phyloP scores from a whole-genome alignment of 2,888 invertebrate species.

The Metellina segmentata region DNA sequence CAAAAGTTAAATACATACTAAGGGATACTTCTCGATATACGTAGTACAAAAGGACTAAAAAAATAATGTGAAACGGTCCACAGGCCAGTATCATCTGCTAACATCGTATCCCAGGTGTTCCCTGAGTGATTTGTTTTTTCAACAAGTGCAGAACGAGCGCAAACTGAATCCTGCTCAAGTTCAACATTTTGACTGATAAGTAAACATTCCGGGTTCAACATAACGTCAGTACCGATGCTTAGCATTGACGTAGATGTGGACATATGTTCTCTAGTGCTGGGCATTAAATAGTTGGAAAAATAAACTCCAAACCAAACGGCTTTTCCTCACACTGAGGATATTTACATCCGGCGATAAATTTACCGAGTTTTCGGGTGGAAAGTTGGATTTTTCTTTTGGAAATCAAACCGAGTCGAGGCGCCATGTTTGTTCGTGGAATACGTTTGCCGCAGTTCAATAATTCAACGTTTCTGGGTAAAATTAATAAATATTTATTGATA shows the following conservation, averaged over 20 bases:
- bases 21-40: too few relatives aligned
- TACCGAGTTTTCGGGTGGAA: background rate
- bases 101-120: too few relatives aligned
- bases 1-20: too few relatives aligned
- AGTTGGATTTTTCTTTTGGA: background rate
- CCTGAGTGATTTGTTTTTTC: too few relatives aligned
- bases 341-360: slow-evolving; percentile 19
- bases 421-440: slow-evolving; percentile 6
- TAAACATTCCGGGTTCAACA: background rate
- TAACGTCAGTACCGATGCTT: slow-evolving; percentile 14
- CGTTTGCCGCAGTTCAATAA: background rate
- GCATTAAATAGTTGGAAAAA: slow-evolving; percentile 35
- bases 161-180: background rate
- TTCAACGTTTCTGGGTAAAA: too few relatives aligned
- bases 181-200: background rate
- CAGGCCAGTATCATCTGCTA: too few relatives aligned
- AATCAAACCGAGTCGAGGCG: background rate
- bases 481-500: too few relatives aligned
- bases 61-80: too few relatives aligned
- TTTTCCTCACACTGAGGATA: slow-evolving; percentile 1
- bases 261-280: slow-evolving; percentile 13
- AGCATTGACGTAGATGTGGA: background rate
- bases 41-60: too few relatives aligned
- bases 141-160: background rate
- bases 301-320: slow-evolving; percentile 9